These are phyloP conservation scores for Anas capensis DNA, from an alignment of 2,797 vertebrate genomes.

Conservation along the genomic window DNA sequence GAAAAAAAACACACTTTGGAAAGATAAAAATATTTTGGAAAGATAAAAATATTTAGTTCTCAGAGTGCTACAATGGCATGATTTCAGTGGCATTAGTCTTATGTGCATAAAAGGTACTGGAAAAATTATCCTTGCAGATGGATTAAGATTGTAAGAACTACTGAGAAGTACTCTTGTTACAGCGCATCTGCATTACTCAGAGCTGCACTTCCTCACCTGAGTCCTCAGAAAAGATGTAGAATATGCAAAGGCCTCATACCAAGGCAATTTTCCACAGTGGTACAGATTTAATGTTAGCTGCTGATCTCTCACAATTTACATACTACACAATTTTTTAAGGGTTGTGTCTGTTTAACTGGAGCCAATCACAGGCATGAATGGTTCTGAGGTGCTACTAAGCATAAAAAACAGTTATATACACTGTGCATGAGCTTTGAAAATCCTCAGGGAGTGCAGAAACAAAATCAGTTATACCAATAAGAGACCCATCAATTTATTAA, in stretches of 20 bases:
- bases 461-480: neutral
- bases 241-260: rapidly evolving
- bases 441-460: neutral
- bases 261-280: neutral
- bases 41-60: neutral
- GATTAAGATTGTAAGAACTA: neutral
- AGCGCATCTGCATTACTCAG: neutral
- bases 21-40: neutral
- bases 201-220: neutral
- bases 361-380: neutral
- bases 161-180: rapidly evolving
- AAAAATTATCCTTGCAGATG: neutral
- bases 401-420: neutral
- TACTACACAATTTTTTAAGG: rapidly evolving
- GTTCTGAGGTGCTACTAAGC: neutral
- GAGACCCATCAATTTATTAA: neutral
- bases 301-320: rapidly evolving
- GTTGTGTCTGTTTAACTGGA: neutral
- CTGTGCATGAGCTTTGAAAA: neutral
- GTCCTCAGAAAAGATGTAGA: neutral
- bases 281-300: neutral
- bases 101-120: neutral
- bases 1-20: neutral
- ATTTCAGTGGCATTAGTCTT: neutral
- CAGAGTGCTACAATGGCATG: neutral